These are phyloP conservation scores for Trididemnum clinides DNA, from an alignment of 23 tunicate genomes.

Conservation along the genomic window DNA sequence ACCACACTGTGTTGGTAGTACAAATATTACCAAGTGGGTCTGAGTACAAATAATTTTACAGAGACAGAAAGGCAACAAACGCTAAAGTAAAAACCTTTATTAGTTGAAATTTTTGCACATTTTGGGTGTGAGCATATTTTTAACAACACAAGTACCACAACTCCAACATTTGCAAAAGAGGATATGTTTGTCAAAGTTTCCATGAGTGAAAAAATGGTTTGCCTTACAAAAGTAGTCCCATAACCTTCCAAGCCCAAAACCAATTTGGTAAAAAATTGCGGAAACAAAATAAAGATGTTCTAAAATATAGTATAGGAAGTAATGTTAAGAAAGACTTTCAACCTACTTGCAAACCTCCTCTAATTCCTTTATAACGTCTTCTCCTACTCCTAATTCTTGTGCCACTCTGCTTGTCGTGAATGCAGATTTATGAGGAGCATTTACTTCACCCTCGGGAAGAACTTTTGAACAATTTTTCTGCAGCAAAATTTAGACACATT, in stretches of 20 bases:
- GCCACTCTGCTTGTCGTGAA: slow-evolving; percentile 19
- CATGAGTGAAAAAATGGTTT: too few relatives aligned
- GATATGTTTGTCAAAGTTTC: too few relatives aligned
- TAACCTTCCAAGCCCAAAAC: background rate
- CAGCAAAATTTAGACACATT: background rate
- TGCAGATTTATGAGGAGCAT: background rate
- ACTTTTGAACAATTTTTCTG: slow-evolving; percentile 49
- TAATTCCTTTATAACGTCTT: slow-evolving; percentile 66
- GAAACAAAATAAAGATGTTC: background rate
- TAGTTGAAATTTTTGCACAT: too few relatives aligned
- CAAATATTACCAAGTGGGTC: too few relatives aligned
- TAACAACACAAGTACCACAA: too few relatives aligned
- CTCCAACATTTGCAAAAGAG: too few relatives aligned
- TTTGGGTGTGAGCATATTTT: too few relatives aligned
- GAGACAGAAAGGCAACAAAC: too few relatives aligned
- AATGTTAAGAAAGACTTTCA: background rate
- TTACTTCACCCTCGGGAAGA: slow-evolving; percentile 40
- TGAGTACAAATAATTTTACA: too few relatives aligned
- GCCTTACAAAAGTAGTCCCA: too few relatives aligned
- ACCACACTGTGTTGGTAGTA: too few relatives aligned
- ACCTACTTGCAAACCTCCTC: slow-evolving; percentile 66
- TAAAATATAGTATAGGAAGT: background rate
- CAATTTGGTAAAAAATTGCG: background rate
- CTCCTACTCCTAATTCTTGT: slow-evolving; percentile 51
- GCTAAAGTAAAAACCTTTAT: too few relatives aligned